These are phyloP conservation scores for Halictus quadricinctus DNA, from an alignment of 2,888 invertebrate species.

Conservation along the genomic window DNA sequence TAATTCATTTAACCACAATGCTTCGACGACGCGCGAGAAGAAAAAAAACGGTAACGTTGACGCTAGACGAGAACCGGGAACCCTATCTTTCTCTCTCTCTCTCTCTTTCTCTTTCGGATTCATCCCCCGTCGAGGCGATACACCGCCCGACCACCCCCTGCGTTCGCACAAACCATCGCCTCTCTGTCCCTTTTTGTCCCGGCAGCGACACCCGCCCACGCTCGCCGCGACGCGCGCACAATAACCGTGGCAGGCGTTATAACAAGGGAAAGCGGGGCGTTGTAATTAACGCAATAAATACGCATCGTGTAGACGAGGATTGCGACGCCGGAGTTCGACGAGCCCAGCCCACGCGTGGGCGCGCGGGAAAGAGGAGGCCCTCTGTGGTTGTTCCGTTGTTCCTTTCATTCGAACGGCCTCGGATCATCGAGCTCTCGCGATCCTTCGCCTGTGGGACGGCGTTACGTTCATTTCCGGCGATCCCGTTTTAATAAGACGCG, in stretches of 20 bases:
- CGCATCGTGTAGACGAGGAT: conserved; percentile 30
- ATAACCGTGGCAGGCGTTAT: conserved; percentile 30
- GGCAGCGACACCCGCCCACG: not conserved
- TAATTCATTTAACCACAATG: conserved; percentile 76
- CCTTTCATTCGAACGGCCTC: conserved; percentile 1
- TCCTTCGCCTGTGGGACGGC: not conserved
- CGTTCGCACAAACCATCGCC: not conserved
- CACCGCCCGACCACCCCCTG: not conserved
- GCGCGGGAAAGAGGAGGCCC: not conserved
- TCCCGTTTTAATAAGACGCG: conserved; percentile 6
- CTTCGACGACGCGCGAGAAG: conserved; percentile 60
- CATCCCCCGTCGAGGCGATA: not conserved
- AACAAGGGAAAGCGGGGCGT: conserved; percentile 46
- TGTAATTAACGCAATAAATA: conserved; percentile 68
- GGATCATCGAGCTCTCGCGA: not conserved
- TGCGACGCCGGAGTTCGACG: conserved; percentile 16
- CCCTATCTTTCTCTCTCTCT: not conserved
- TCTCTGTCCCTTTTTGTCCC: not conserved
- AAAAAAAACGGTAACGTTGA: conserved; percentile 56
- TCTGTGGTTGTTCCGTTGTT: not conserved
- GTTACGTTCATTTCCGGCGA: not conserved
- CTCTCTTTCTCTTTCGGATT: not conserved
- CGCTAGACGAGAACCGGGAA: conserved; percentile 11
- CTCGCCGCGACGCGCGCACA: not conserved
- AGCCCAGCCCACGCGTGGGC: not conserved